These are phyloP conservation scores for Hirundo rustica DNA, from an alignment of 2,797 vertebrate species.

Conservation along the genomic window DNA sequence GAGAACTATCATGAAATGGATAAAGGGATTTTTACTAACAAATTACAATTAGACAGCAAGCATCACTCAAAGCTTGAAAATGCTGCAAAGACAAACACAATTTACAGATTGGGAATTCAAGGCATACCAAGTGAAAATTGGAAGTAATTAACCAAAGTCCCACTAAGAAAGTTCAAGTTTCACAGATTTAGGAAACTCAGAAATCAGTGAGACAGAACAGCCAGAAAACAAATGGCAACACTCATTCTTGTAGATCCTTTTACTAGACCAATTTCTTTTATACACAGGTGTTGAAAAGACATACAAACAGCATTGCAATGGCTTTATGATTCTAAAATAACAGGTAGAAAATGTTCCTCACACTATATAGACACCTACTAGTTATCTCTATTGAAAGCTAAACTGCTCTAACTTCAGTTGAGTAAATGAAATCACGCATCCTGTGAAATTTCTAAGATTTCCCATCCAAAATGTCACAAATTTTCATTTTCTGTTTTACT, in stretches of 20 bases:
- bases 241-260: background rate
- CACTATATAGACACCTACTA: background rate
- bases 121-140: background rate
- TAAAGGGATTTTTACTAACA: background rate
- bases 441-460: conserved; percentile 48
- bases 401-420: conserved; percentile 27
- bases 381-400: conserved; percentile 13
- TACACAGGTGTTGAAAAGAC: background rate
- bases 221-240: background rate
- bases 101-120: background rate
- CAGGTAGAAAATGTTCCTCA: conserved; percentile 29
- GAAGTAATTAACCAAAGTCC: background rate
- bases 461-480: background rate
- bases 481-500: background rate
- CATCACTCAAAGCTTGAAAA: background rate
- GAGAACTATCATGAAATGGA: background rate
- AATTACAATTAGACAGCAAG: background rate
- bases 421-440: conserved; percentile 41
- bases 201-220: background rate
- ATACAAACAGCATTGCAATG: background rate
- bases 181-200: background rate
- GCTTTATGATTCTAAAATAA: conserved; percentile 26
- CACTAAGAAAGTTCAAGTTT: background rate
- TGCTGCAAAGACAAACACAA: background rate
- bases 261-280: background rate